Evolutionary conservation across 2,113 vertebrate genomes (phyloP), one percentile per base, ranked within the genome.

Genomic region (Zapornia atra): DNA sequence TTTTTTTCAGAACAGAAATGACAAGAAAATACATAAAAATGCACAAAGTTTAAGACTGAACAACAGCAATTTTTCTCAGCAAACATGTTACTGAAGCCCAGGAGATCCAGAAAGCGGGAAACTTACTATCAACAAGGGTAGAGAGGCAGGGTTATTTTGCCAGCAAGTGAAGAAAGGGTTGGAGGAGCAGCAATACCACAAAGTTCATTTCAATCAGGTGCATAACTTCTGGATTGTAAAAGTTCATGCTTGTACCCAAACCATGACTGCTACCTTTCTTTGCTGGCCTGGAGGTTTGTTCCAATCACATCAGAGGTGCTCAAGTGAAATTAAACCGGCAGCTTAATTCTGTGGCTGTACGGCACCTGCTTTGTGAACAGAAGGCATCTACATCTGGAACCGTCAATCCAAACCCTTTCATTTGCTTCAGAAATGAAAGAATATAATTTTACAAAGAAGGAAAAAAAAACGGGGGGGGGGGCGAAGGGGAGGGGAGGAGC

Each of bases 391-490:
- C 54, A 56, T 50, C 86, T 71, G 77, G 80, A 92, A 69, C 78
- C 59, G 75, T 36, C 60, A 88, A 57, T 64, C n/a, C 4, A 3
- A 88, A 61, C 31, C 26, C 44, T 78, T 76, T 36, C 31, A 88
- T 88, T 83, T 83, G 82, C 31, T 88, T 87, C 76, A 86, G 60
- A 95, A 78, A 9, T 25, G 40, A 91, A 50, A 90, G 10, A 2
- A 46, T 34, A 54, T 44, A 28, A 54, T 33, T 71, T 65, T 77
- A 75, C 40, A 56, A 53, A 57, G 24, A 16, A 50, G 2, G 4
- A 3, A 17, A 40, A 42, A 50, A 34, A 8, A 17, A 13, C 2
- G 9, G 8, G 1, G 1, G 9, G 2, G 5, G 48, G 48, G 20
- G 48, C 9, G 42, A n/a, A n/a, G 42, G 42, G 14, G 42, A 16